Base-by-base conservation (phyloP, 2,888 invertebrate genomes). In the Amorpha juglandis region DNA sequence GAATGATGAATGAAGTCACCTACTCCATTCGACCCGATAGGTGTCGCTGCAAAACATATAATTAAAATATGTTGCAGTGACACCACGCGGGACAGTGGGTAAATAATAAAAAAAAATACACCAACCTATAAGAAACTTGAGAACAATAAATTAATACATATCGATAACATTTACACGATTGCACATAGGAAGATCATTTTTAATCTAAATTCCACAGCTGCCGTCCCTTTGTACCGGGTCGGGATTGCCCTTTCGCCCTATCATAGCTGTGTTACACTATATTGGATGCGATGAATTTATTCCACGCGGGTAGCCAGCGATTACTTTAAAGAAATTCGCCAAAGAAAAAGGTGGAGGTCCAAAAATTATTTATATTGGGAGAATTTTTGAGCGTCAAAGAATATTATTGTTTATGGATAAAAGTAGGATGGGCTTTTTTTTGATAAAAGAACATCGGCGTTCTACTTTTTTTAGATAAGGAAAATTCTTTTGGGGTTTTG, bases 191-290 rank as follows among this genome's bases (percentile, higher is more conserved):
- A 81, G 80, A 88, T 88, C 82, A 88, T 88, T 90, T 89, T 89
- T 89, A 89, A 90, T 90, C 90, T 85, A 89, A 90, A 90, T 90
- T 90, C 90, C 88, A 68, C 71, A 70, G 80, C 71, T 78, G 76
- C 83, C 79, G 79, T 79, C 81, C 83, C 87, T 88, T 90, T 88
- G 87, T 86, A 38, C 12, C 45, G 16, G 16, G 58, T n/a, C 72
- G 80, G 78, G 80, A 83, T 83, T 80, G 78, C 80, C 80, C 73
- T 77, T 77, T 77, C 74, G 76, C 70, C 76, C 80, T 77, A 77
- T 80, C 78, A 76, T 73, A 71, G 76, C 73, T 70, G 75, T 71
- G 81, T 48, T 48, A 64, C 81, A 84, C 87, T 86, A 86, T 80
- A 81, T 84, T 81, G 85, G 81, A 80, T 80, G 74, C 72, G 77